phyloP scores from a whole-genome alignment of 2,888 invertebrate genomes.

The Podabrus alpinus region DNA sequence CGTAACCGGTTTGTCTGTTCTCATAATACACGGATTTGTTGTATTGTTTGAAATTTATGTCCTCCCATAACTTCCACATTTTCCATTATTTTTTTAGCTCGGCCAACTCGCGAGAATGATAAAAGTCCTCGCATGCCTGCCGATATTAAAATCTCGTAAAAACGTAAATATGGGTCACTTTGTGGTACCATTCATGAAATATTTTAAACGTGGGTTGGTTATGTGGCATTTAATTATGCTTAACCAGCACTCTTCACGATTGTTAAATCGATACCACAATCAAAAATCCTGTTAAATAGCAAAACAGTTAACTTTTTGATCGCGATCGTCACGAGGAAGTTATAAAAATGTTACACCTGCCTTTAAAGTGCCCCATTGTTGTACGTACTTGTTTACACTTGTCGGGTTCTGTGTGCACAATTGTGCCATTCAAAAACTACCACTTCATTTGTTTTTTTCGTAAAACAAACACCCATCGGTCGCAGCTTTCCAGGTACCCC shows the following conservation, averaged over 20 bases:
- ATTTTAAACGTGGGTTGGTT: not conserved
- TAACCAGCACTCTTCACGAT: not conserved
- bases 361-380: not conserved
- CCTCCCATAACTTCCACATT: not conserved
- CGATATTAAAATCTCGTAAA: not conserved
- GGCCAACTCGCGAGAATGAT: not conserved
- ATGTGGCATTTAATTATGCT: conserved; percentile 1
- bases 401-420: not conserved
- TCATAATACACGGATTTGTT: conserved; percentile 32
- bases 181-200: not conserved
- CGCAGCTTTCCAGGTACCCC: not conserved
- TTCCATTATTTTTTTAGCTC: not conserved
- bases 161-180: not conserved
- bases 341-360: not conserved
- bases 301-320: not conserved
- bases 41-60: conserved; percentile 13
- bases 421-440: not conserved
- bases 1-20: conserved; percentile 37
- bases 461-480: not conserved
- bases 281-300: not conserved
- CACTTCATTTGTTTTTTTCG: not conserved
- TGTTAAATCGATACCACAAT: not conserved
- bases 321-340: not conserved
- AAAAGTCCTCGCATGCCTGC: not conserved
- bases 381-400: not conserved